Evolutionary conservation across 1,140 invertebrate genomes (phyloP).

Genomic region (Hycleus phaleratus): DNA sequence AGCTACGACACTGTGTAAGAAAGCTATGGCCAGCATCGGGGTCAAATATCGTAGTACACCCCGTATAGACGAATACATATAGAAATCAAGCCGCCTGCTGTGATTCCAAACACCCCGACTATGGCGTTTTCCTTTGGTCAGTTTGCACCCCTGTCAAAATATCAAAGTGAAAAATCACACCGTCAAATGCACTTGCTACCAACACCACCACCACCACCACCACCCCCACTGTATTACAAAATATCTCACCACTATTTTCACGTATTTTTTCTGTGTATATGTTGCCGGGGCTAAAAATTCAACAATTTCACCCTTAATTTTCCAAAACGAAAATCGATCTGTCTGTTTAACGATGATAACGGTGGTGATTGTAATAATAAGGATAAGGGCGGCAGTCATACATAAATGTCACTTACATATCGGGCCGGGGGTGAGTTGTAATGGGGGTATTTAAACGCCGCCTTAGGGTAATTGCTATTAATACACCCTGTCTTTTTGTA

Average conservation of each 20-base stretch:
- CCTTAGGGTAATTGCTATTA: constrained; percentile 36
- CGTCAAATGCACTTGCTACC: constrained; percentile 30
- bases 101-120: constrained; percentile 1
- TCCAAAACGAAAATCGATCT: too few species aligned
- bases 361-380: too few species aligned
- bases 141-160: constrained; percentile 34
- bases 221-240: too few species aligned
- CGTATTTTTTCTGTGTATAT: too few species aligned
- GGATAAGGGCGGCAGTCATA: constrained; percentile 13
- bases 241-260: too few species aligned
- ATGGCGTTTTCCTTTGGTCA: constrained; percentile 32
- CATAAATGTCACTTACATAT: constrained; percentile 35
- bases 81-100: neutral
- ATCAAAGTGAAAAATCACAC: constrained; percentile 36
- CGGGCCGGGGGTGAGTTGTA: constrained; percentile 21
- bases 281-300: too few species aligned
- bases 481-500: constrained; percentile 7
- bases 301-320: too few species aligned
- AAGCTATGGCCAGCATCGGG: too few species aligned
- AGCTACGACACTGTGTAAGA: too few species aligned
- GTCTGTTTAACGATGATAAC: too few species aligned
- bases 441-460: constrained; percentile 32
- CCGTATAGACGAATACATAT: too few species aligned
- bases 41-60: too few species aligned
- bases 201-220: constrained; percentile 2